Percentiles rank a stretch among this genome's conserved stretches.
These are phyloP conservation scores for Folsomia candida DNA, from an alignment of 2,888 invertebrate species.

Conservation along the genomic window DNA sequence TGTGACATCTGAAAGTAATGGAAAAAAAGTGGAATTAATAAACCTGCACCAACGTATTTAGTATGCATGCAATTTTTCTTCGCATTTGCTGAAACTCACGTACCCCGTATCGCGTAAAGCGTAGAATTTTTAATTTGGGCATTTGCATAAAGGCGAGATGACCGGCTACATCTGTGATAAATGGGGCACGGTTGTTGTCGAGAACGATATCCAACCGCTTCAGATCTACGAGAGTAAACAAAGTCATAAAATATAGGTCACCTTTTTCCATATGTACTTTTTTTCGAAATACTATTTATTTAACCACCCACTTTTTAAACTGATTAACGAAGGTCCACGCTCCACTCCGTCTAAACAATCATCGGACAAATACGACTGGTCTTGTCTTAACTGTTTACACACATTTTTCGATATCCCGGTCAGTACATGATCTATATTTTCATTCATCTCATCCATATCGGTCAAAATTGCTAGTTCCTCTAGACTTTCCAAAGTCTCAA, in stretches of 20 bases:
- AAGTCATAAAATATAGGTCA: no score
- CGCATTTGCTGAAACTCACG: no score
- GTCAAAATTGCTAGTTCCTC: slow-evolving; percentile 35
- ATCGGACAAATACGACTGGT: slow-evolving; percentile 19
- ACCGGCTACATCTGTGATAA: slow-evolving; percentile 40
- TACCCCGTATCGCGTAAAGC: slow-evolving; percentile 41
- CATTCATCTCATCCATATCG: slow-evolving; percentile 40
- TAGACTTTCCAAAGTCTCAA: slow-evolving; percentile 25
- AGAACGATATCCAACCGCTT: slow-evolving; percentile 30
- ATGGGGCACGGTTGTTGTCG: slow-evolving; percentile 36
- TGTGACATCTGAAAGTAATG: slow-evolving; percentile 32
- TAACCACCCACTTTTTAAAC: slow-evolving; percentile 33
- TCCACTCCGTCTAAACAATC: slow-evolving; percentile 18
- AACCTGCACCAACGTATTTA: no score
- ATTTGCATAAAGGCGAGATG: slow-evolving; percentile 37
- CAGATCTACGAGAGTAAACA: no score
- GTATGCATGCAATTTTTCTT: no score
- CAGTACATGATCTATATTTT: slow-evolving; percentile 39
- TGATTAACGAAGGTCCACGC: slow-evolving; percentile 26
- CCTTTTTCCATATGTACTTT: no score
- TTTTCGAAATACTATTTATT: no score
- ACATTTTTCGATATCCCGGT: slow-evolving; percentile 33
- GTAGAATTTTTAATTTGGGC: slow-evolving; percentile 31
- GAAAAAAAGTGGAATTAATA: no score
- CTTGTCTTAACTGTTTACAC: slow-evolving; percentile 25